Base-by-base conservation (phyloP, 2,113 vertebrate genomes). In the Bagarius yarrelli region DNA sequence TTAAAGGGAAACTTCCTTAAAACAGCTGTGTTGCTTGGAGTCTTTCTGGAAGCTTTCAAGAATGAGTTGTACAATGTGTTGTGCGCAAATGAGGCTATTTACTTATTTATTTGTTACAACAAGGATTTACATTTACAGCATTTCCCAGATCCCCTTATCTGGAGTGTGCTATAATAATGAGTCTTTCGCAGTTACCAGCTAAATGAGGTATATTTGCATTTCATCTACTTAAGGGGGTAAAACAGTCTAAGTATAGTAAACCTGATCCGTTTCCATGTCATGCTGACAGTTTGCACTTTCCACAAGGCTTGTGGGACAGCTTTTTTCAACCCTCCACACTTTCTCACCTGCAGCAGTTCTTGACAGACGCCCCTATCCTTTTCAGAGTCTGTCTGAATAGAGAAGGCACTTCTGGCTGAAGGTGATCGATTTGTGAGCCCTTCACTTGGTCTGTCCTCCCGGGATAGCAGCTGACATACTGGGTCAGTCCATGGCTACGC, bases 271-370 rank as follows among this genome's bases (percentile, higher is more conserved):
- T 40, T 8, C 55, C 32, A 76, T 12, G 15, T 76, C 11, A 16
- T 76, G 23, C 36, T 84, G 81, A 85, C 80, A 81, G 69, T 27
- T 44, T 83, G 74, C 84, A 84, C 84, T 82, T 84, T 85, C 59
- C 70, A 61, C 57, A 21, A 36, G 74, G 78, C 83, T 70, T 32
- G 19, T 25, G 83, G 80, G 75, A 83, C 25, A 50, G 16, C 66
- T 80, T 81, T 80, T 81, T 47, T 6, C 81, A 66, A 79, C 57
- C 63, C 63, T 34, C 66, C 25, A 36, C 78, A 77, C 67, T 52
- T 73, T 80, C 67, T 61, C 47, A 59, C 32, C 25, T 8, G 63
- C 36, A 76, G 56, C 78, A 78, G 32, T 27, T 27, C 63, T 70
- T 82, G 85, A 86, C 79, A 86, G 85, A 71, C 72, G 36, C 47